These are phyloP conservation scores for Smutsia temminckii DNA, from an alignment of 2,797 vertebrate species.

Conservation along the genomic window DNA sequence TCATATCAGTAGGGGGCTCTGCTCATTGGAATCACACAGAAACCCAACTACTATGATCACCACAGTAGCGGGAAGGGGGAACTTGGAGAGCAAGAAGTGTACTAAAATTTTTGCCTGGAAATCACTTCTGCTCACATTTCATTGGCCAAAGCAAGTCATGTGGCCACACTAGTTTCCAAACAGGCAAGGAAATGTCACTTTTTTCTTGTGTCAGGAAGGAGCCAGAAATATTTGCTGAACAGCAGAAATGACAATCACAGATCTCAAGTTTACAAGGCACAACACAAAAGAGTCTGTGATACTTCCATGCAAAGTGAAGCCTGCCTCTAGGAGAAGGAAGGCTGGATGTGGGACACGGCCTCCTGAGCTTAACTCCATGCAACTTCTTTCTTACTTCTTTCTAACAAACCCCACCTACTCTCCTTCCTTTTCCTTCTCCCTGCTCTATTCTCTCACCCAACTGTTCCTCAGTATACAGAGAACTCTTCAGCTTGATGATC, in stretches of 20 bases:
- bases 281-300: neutral
- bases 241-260: neutral
- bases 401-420: fast-evolving
- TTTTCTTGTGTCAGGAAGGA: neutral
- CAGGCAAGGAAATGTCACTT: neutral
- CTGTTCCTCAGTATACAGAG: neutral
- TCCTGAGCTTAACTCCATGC: neutral
- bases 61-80: neutral
- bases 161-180: neutral
- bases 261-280: neutral
- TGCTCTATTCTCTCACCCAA: neutral
- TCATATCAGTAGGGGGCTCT: neutral
- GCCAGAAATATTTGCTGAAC: neutral
- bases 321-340: neutral
- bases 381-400: neutral
- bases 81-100: neutral
- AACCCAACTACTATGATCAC: neutral
- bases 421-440: neutral
- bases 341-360: fast-evolving
- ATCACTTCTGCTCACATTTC: neutral
- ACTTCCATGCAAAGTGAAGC: neutral
- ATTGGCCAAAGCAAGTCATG: neutral
- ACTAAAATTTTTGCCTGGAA: neutral
- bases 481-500: neutral
- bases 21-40: neutral